Conservation (phyloP, 2,797 vertebrate species). For the Oryzias dopingdopingensis region DNA sequence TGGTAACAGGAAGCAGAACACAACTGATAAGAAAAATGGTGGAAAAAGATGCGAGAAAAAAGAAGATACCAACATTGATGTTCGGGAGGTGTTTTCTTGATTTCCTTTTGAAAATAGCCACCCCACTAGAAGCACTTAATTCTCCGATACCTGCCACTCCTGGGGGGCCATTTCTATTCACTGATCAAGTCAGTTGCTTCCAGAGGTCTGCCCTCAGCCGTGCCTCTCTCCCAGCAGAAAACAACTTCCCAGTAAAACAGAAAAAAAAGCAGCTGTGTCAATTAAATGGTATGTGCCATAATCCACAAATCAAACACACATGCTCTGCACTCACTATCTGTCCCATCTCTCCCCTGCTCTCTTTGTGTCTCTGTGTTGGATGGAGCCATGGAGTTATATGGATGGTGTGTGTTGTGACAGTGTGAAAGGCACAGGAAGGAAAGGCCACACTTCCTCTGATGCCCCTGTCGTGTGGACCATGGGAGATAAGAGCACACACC, state of each 20-base stretch:
- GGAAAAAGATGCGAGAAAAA: conserved; percentile 54
- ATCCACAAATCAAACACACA: conserved; percentile 59
- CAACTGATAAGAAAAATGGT: conserved; percentile 31
- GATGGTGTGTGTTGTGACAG: conserved; percentile 71
- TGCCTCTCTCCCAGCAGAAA: conserved; percentile 33
- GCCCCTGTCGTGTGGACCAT: conserved; percentile 71
- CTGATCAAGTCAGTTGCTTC: conserved; percentile 30
- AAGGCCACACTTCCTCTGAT: conserved; percentile 78
- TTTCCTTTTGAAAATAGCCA: conserved; percentile 52
- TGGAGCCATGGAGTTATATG: conserved; percentile 48
- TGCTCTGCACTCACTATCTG: conserved; percentile 32
- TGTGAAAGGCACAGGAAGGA: conserved; percentile 82
- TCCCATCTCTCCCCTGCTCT: not conserved
- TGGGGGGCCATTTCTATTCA: conserved; percentile 29
- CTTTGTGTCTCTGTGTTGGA: conserved; percentile 44
- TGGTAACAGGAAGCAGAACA: conserved; percentile 21
- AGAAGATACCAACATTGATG: conserved; percentile 48
- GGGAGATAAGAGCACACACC: conserved; percentile 73
- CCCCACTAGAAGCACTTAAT: conserved; percentile 42
- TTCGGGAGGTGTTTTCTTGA: conserved; percentile 60
- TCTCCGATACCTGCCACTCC: conserved; percentile 54
- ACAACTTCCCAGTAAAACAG: conserved; percentile 45
- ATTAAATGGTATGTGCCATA: conserved; percentile 56
- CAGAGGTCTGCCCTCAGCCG: conserved; percentile 27
- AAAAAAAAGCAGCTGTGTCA: conserved; percentile 52